Evolutionary conservation across 2,113 vertebrate species (phyloP).

Genomic region (Ahaetulla prasina): DNA sequence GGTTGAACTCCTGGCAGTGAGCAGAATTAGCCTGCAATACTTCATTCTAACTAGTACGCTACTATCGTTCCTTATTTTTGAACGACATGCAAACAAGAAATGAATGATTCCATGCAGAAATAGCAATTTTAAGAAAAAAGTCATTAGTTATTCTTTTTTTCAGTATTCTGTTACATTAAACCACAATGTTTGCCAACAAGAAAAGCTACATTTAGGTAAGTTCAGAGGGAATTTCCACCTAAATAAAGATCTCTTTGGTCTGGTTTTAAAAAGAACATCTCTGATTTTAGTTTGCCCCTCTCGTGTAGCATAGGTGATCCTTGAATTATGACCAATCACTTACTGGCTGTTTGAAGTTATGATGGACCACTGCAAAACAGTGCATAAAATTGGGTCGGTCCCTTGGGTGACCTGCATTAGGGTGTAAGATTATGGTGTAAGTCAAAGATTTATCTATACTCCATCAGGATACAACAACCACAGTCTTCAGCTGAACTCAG

Average conservation of each 20-base stretch:
- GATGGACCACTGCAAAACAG: too few species aligned
- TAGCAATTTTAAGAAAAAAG: neutral
- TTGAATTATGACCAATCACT: too few species aligned
- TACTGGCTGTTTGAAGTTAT: too few species aligned
- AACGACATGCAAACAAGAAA: neutral
- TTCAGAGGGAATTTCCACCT: neutral
- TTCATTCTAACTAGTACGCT: too few species aligned
- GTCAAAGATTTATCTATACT: neutral
- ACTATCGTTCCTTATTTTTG: neutral
- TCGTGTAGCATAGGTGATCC: neutral
- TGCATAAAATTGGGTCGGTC: too few species aligned
- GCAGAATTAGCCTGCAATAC: too few species aligned
- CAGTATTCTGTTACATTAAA: neutral
- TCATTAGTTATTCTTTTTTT: neutral
- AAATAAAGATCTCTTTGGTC: neutral
- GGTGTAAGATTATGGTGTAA: too few species aligned
- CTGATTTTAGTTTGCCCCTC: too few species aligned
- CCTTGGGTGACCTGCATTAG: too few species aligned
- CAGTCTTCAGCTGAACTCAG: neutral
- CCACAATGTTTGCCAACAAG: neutral
- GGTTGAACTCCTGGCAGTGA: too few species aligned
- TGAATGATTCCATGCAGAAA: neutral
- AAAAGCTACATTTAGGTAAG: too few species aligned
- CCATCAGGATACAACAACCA: neutral
- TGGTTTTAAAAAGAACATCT: neutral